Conservation (phyloP, 1,140 invertebrate species). For the Leptinotarsa defecta region DNA sequence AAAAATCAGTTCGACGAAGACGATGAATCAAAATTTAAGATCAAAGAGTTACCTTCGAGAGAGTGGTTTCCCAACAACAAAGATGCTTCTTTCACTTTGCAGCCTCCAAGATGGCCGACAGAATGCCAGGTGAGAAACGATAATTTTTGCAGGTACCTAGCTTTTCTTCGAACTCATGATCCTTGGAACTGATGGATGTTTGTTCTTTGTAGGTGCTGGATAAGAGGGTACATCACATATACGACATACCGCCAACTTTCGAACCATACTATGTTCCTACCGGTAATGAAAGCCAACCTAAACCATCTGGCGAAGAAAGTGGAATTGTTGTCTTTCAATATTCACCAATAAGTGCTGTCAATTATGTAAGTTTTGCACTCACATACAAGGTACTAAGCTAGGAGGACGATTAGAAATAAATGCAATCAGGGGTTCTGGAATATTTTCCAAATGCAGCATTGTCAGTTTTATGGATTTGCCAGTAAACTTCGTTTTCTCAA, state of each 20-base stretch:
- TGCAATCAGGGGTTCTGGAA: too few relatives aligned
- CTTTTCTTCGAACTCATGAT: too few relatives aligned
- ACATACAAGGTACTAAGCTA: too few relatives aligned
- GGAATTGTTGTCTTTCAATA: conserved; percentile 87
- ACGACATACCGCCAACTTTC: conserved; percentile 69
- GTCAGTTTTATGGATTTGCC: too few relatives aligned
- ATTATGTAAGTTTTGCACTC: conserved; percentile 73
- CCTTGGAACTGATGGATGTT: too few relatives aligned
- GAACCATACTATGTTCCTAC: conserved; percentile 81
- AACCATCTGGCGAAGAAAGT: conserved; percentile 82
- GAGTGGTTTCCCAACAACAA: conserved; percentile 71
- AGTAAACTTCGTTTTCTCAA: too few relatives aligned
- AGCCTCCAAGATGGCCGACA: conserved; percentile 82
- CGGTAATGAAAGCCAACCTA: conserved; percentile 80
- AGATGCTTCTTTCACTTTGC: conserved; percentile 67
- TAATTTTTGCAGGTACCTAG: conserved; percentile 27
- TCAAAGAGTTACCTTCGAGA: conserved; percentile 55
- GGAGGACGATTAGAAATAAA: too few relatives aligned
- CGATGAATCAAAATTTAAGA: conserved; percentile 33
- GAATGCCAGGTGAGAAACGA: conserved; percentile 76
- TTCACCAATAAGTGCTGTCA: conserved; percentile 81
- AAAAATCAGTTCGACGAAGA: conserved; percentile 34
- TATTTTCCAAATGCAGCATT: too few relatives aligned
- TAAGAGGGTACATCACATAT: conserved; percentile 78
- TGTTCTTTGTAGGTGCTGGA: conserved; percentile 71